These are phyloP conservation scores for Gnathonemus echidnorhynchus DNA, from an alignment of 2,113 vertebrate genomes.

Conservation along the genomic window DNA sequence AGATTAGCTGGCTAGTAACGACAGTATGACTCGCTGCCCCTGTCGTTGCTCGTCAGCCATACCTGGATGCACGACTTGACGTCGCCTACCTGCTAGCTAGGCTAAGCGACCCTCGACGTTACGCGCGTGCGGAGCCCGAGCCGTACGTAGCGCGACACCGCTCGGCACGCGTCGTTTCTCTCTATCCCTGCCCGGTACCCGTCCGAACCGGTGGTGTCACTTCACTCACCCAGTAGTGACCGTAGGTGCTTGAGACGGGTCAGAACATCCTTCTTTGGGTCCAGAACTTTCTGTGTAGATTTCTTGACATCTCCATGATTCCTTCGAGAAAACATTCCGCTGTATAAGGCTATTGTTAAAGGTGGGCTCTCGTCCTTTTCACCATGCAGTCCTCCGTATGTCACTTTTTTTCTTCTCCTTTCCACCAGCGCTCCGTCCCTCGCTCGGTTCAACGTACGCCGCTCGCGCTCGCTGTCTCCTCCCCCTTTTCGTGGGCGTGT, in stretches of 20 bases:
- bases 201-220: conserved; percentile 35
- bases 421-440: conserved; percentile 41
- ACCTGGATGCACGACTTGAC: not conserved
- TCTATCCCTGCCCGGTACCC: not conserved
- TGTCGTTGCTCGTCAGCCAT: not conserved
- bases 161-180: not conserved
- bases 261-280: conserved; percentile 92
- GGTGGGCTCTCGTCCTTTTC: conserved; percentile 51
- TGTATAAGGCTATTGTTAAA: conserved; percentile 52
- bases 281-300: conserved; percentile 98
- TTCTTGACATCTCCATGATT: conserved; percentile 94
- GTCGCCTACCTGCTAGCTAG: not conserved
- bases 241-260: conserved; percentile 92
- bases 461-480: conserved; percentile 38
- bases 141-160: not conserved
- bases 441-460: conserved; percentile 48
- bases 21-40: not conserved
- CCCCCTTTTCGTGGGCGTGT: conserved; percentile 56
- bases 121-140: not conserved
- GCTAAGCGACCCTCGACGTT: not conserved
- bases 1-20: not conserved
- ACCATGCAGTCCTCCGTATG: conserved; percentile 53
- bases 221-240: conserved; percentile 81
- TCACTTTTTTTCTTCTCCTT: conserved; percentile 31
- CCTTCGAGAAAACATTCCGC: conserved; percentile 89